Evolutionary conservation across 2,888 invertebrate species (phyloP).

Genomic region (Drosophila leonis): DNA sequence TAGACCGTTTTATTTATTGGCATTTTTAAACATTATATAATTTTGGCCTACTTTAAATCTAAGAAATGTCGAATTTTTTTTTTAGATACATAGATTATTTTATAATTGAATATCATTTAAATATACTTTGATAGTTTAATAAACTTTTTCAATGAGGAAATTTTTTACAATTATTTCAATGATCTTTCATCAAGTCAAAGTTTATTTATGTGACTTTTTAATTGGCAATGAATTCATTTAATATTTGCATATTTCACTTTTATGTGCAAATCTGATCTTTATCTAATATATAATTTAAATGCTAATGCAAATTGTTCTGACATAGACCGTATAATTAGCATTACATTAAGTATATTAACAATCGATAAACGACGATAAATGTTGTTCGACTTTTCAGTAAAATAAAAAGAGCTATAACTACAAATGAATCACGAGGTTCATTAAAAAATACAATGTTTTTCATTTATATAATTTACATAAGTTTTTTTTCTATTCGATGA

Average conservation of each 20-base stretch:
- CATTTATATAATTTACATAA: too few species aligned
- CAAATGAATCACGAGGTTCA: neutral
- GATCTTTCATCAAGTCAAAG: neutral
- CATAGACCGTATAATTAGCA: neutral
- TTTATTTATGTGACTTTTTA: neutral
- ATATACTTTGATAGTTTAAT: neutral
- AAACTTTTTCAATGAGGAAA: neutral
- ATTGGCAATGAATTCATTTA: neutral
- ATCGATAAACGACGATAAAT: neutral
- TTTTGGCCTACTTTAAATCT: neutral
- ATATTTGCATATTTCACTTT: constrained; percentile 11
- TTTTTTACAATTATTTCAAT: too few species aligned
- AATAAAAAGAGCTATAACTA: neutral
- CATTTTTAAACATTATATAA: neutral
- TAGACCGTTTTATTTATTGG: too few species aligned
- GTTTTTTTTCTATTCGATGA: neutral
- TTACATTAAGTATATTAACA: neutral
- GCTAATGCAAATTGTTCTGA: neutral
- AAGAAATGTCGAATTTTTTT: neutral
- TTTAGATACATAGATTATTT: neutral
- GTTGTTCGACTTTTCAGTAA: neutral
- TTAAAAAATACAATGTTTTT: too few species aligned
- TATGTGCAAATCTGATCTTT: neutral
- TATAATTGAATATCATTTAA: neutral
- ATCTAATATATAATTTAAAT: constrained; percentile 1